Percentiles rank a stretch among this genome's conserved stretches.
Evolutionary conservation across 37 sponge, comb jelly and placozoan species (phyloP).

Genomic region (Dysidea cf. avara): DNA sequence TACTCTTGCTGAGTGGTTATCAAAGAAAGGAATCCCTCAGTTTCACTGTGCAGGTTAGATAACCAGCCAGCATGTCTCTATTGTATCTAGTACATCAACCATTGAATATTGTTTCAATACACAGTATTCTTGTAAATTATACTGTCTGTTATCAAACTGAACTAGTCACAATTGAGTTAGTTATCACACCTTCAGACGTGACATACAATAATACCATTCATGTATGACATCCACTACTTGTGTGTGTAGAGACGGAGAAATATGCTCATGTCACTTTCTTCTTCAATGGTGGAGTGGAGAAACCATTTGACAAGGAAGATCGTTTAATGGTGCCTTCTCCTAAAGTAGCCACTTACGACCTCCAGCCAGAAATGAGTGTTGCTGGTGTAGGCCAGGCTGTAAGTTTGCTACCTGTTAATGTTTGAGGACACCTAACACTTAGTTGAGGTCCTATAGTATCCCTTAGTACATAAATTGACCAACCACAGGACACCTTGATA

Average conservation of each 20-base stretch:
- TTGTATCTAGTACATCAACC: too few species aligned
- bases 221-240: too few species aligned
- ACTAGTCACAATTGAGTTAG: neutral
- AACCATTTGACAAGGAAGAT: slow-evolving; percentile 74
- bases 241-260: slow-evolving; percentile 89
- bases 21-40: slow-evolving; percentile 70
- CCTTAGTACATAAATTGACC: neutral
- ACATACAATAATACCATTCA: too few species aligned
- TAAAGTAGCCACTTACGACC: slow-evolving; percentile 93
- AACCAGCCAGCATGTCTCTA: too few species aligned
- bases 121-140: too few species aligned
- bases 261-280: slow-evolving; percentile 99
- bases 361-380: slow-evolving; percentile 96
- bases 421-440: neutral
- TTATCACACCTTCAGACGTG: too few species aligned
- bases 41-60: slow-evolving; percentile 90
- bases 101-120: too few species aligned
- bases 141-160: too few species aligned
- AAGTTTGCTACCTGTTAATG: slow-evolving; percentile 10
- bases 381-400: slow-evolving; percentile 86
- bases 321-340: slow-evolving; percentile 93
- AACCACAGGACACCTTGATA: neutral
- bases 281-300: slow-evolving; percentile 95
- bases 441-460: neutral
- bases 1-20: slow-evolving; percentile 91